Conservation (phyloP, 2,888 invertebrate species). For the Clusia tigrina region DNA sequence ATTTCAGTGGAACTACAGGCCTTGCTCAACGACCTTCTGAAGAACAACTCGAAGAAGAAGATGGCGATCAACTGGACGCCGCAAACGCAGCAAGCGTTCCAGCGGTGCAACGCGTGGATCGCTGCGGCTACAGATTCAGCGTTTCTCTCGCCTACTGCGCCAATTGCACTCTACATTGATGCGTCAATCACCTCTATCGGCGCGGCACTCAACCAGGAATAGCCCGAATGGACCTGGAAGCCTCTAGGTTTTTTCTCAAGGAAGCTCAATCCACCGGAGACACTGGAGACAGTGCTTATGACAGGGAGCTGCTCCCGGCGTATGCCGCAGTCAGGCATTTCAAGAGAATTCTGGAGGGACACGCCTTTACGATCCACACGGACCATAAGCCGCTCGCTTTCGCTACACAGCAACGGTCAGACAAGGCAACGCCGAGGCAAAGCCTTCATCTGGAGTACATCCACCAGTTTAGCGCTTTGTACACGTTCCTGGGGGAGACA, state of each 20-base stretch:
- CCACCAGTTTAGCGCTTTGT: conserved; percentile 28
- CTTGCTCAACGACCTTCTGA: neutral
- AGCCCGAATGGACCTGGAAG: conserved; percentile 16
- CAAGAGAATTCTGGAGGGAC: conserved; percentile 35
- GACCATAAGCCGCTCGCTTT: conserved; percentile 41
- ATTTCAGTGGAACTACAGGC: conserved; percentile 4
- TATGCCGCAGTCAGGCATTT: conserved; percentile 41
- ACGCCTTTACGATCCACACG: conserved; percentile 31
- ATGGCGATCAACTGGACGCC: conserved; percentile 9
- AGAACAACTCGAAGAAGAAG: neutral
- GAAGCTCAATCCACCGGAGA: conserved; percentile 13
- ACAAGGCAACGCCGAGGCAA: conserved; percentile 55
- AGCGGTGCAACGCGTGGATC: conserved; percentile 12
- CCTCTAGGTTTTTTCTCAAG: conserved; percentile 29
- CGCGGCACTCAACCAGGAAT: conserved; percentile 16
- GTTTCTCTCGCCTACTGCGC: conserved; percentile 13
- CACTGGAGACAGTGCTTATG: conserved; percentile 25
- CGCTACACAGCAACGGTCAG: conserved; percentile 48
- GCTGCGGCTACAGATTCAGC: conserved; percentile 8
- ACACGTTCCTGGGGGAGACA: conserved; percentile 30
- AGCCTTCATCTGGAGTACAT: conserved; percentile 53
- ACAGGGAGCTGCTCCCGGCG: conserved; percentile 32
- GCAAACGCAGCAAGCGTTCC: conserved; percentile 6
- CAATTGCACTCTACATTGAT: conserved; percentile 20
- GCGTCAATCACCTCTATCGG: conserved; percentile 19